Base-by-base conservation (phyloP, 2,888 invertebrate genomes). In the Sipunculus nudus region DNA sequence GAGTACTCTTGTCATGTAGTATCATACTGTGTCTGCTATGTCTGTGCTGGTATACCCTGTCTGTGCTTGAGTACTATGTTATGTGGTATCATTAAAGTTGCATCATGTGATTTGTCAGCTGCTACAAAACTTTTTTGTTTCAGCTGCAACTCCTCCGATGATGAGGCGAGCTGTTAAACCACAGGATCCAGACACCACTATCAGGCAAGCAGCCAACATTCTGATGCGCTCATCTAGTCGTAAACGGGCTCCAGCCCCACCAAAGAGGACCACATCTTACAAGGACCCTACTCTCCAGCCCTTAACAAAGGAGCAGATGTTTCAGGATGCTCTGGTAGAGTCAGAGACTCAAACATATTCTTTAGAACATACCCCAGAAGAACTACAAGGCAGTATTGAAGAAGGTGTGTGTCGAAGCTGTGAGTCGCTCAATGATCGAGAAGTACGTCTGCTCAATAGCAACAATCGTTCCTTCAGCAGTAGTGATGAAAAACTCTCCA, bases 211-310 rank as follows among this genome's bases (percentile, higher is more conserved):
- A 10, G 73, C 77, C n/a, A 75, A 77, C 38, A 70, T 70, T 16
- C 67, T 79, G 2, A 68, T 70, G 6, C 61, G 73, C 46, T 23
- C 25, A 23, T 23, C 6, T 23, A 38, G 48, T 2, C 29, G 32
- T 5, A 95, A 95, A 84, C 93, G 93, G 78, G 95, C 96, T 29
- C 97, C 97, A 45, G 92, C 94, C 23, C 96, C 96, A 63, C 96
- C 96, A 32, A 95, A 96, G 84, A 88, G 96, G 74, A 96, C 96
- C 70, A 92, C 92, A 84, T 93, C 93, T 53, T 93, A 92, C 86
- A 75, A 73, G 41, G 77, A 77, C 13, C 70, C 59, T 41, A 60
- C 49, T 25, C 21, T 49, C 45, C 1, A 45, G 45, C 23, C 45
- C 31, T 4, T 29, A 31, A 35, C 47, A 41, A 26, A 47, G 40